These are phyloP conservation scores for Dipodomys spectabilis DNA, from an alignment of 2,113 vertebrate genomes.

Conservation along the genomic window DNA sequence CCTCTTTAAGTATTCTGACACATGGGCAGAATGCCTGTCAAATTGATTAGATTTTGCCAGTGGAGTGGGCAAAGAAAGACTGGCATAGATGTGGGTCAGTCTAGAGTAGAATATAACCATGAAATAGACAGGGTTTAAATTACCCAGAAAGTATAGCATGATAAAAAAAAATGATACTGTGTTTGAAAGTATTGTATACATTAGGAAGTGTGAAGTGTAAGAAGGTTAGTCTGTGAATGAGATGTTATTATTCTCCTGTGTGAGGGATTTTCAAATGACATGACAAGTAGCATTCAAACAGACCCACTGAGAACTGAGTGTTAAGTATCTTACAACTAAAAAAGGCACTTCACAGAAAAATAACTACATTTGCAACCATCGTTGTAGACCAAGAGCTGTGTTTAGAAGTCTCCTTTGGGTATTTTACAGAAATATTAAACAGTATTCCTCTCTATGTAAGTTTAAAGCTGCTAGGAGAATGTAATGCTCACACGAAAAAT, in stretches of 20 bases:
- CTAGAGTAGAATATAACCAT: not conserved
- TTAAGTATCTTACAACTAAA: conserved; percentile 48
- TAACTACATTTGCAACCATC: conserved; percentile 10
- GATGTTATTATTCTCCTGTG: not conserved
- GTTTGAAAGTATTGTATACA: not conserved
- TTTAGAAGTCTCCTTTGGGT: not conserved
- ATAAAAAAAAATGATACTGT: not conserved
- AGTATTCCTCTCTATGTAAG: not conserved
- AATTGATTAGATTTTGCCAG: not conserved
- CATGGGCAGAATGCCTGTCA: not conserved
- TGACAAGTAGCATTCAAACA: not conserved
- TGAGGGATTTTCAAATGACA: conserved; percentile 30
- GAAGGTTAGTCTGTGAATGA: conserved; percentile 3
- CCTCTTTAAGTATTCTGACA: not conserved
- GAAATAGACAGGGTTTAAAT: not conserved
- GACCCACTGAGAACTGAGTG: not conserved
- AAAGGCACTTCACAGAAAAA: conserved; percentile 49
- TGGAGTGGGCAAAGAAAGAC: not conserved
- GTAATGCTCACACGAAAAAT: not conserved
- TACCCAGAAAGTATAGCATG: not conserved
- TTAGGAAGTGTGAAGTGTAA: not conserved
- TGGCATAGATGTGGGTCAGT: not conserved
- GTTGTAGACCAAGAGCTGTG: not conserved
- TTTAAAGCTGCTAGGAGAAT: not conserved
- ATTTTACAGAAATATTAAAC: conserved; percentile 21